Base-by-base conservation (phyloP, 2,888 invertebrate genomes). In the Lasioglossum calceatum region DNA sequence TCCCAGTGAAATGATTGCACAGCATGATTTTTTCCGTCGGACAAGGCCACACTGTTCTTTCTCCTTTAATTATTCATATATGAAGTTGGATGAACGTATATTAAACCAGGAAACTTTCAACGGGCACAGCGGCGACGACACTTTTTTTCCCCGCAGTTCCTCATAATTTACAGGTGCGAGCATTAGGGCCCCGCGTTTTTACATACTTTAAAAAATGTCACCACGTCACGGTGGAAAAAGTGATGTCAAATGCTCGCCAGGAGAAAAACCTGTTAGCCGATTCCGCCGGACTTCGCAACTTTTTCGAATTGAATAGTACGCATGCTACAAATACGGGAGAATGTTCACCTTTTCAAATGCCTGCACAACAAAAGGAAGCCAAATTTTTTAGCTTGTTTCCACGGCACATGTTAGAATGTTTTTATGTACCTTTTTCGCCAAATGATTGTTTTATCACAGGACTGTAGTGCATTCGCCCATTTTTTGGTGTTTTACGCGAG, bases 11-110 rank as follows among this genome's bases (percentile, higher is more conserved):
- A 75, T 64, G 71, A 78, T 85, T 67, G 58, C 36, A 2, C 44
- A 27, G 36, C 27, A 74, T 36, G 70, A 85, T 32, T 72, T 85
- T 78, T 74, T 61, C 32, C 36, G 47, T 54, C 16, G 44, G 23
- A 27, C 42, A 5, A 42, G 70, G 72, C 76, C 72, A 19, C n/a
- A 19, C n/a, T 39, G 79, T 79, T 76, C 79, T 58, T 85, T 76
- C 54, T 76, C 19, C 72, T 85, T 85, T 85, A 85, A 85, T 85
- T 85, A 85, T 85, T 85, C 85, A 85, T 85, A 73, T 27, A 50
- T 73, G 76, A 85, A 85, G 85, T 79, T 73, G 67, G 79, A 47
- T n/a, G 86, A 64, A 50, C 74, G 47, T 77, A 79, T 79, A 85
- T 73, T 85, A 85, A 27, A 76, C 79, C n/a, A 39, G 79, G 47